Evolutionary conservation across 2,888 invertebrate species (phyloP), one percentile per base, ranked within the genome.

Genomic region (Tiphia femorata): DNA sequence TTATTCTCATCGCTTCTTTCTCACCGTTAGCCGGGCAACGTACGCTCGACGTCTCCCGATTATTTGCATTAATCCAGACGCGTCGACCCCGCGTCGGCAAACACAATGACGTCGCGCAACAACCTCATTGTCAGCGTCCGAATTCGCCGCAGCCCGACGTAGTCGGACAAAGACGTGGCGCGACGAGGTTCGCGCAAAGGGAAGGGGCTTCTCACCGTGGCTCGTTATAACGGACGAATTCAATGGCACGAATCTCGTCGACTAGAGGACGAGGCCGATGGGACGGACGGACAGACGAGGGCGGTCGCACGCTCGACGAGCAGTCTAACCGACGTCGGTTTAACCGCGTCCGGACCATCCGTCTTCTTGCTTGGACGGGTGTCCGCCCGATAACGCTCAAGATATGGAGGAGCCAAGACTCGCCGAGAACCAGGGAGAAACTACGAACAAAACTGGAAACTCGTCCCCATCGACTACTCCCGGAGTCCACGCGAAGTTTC

Each of bases 281-380:
- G n/a, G n/a, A n/a, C n/a, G n/a, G n/a, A n/a, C n/a, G n/a, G n/a
- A n/a, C n/a, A 49, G 50, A 41, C 55, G 55, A 21, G 19, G 29
- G 25, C 42, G 50, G 19, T 42, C 30, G 19, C 25, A 5, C 35
- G 51, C n/a, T n/a, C 47, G 47, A 43, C 50, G 43, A 50, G 37
- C 23, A 41, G 52, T 42, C 52, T 44, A 57, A 56, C 41, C 51
- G 41, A 56, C 27, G 56, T 25, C 47, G 35, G 52, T 47, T 52
- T 35, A 52, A 38, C 8, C 47, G 35, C 20, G 27, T 41, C 29
- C 27, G 23, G 30, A 50, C 41, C 37, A 58, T 58, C 37, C 40
- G 49, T 58, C 54, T 49, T 55, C 44, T 35, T n/a, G n/a, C 35
- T 41, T 38, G 48, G 53, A 53, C 23, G 30, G 19, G 46, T 43